phyloP scores from a whole-genome alignment of 2,888 invertebrate genomes.

The Pseudococcus viburni region DNA sequence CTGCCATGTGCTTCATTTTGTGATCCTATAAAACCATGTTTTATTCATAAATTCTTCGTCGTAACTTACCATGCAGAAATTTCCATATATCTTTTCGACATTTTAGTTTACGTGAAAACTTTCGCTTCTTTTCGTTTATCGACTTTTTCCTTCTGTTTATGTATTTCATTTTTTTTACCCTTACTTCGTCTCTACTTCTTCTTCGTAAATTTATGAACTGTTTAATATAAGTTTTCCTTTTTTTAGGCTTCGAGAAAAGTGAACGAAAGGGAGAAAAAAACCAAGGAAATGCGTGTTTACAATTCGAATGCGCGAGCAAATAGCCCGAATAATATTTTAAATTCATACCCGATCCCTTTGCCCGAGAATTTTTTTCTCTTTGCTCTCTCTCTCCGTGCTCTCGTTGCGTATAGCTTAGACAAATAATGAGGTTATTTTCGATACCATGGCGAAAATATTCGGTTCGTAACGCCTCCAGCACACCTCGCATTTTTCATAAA shows the following conservation, averaged over 20 bases:
- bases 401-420: background rate
- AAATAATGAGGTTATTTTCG: slow-evolving; percentile 34
- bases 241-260: background rate
- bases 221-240: slow-evolving; percentile 32
- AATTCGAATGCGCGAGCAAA: slow-evolving; percentile 29
- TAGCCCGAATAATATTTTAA: slow-evolving; percentile 50
- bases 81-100: slow-evolving; percentile 57
- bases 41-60: slow-evolving; percentile 57
- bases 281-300: slow-evolving; percentile 49
- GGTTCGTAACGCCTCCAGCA: slow-evolving; percentile 20
- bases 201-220: slow-evolving; percentile 23
- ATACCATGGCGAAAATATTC: background rate
- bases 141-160: slow-evolving; percentile 57
- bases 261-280: slow-evolving; percentile 14
- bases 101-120: slow-evolving; percentile 52
- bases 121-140: slow-evolving; percentile 46
- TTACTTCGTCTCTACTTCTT: background rate
- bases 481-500: slow-evolving; percentile 39
- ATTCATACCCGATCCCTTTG: slow-evolving; percentile 10
- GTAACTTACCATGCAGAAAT: slow-evolving; percentile 55
- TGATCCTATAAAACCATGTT: slow-evolving; percentile 82
- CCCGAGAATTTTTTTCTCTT: background rate
- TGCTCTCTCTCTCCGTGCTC: background rate
- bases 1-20: slow-evolving; percentile 98
- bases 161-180: slow-evolving; percentile 28